Conservation (phyloP, 2,888 invertebrate species). For the Melikaiella ostensackeni region DNA sequence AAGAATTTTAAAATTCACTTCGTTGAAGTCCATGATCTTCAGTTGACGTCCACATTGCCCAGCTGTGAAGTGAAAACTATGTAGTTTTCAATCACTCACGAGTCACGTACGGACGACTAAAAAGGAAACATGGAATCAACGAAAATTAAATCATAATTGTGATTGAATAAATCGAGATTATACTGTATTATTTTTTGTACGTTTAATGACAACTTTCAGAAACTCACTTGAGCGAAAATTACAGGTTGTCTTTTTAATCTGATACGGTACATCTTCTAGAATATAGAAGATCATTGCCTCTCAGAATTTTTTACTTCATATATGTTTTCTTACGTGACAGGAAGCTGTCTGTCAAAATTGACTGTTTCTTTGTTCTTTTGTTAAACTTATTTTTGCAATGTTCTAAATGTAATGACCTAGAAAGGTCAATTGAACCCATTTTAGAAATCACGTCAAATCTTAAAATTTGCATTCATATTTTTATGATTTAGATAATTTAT, state of each 20-base stretch:
- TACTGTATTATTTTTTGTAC: neutral
- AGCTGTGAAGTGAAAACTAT: neutral
- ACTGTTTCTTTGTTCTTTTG: too few species aligned
- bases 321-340: neutral
- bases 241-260: constrained; percentile 18
- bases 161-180: neutral
- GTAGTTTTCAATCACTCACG: neutral
- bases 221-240: constrained; percentile 24
- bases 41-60: neutral
- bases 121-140: constrained; percentile 5
- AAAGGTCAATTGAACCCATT: too few species aligned
- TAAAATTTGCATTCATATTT: too few species aligned
- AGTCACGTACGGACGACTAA: neutral
- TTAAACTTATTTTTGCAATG: neutral
- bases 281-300: neutral
- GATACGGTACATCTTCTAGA: neutral
- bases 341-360: too few species aligned
- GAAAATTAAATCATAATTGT: constrained; percentile 10
- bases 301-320: neutral
- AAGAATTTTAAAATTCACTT: neutral
- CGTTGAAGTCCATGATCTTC: neutral
- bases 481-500: too few species aligned
- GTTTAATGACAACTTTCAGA: constrained; percentile 31
- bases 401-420: neutral
- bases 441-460: too few species aligned